These are phyloP conservation scores for Aptenodytes forsteri DNA, from an alignment of 2,113 vertebrate genomes.

Conservation along the genomic window DNA sequence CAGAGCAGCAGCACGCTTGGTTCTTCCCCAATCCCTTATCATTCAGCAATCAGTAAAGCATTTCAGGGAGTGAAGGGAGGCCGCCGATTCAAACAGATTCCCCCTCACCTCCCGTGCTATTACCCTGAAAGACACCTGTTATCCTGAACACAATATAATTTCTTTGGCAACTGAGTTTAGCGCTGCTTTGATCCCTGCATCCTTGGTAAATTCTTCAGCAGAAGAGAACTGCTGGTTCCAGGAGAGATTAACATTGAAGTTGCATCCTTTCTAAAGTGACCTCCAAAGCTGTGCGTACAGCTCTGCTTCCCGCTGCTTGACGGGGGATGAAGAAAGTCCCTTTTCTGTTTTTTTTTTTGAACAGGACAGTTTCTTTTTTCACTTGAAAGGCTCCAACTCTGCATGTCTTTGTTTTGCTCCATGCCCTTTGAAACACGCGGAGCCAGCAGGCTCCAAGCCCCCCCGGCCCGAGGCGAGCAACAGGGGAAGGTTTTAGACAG, in stretches of 20 bases:
- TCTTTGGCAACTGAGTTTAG: background rate
- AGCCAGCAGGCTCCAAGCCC: background rate
- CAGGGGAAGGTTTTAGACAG: background rate
- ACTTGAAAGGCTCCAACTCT: background rate
- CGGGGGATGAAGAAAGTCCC: background rate
- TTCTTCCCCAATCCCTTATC: background rate
- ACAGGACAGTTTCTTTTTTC: background rate
- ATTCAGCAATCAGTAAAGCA: background rate
- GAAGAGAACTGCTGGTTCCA: background rate
- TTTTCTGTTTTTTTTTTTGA: background rate
- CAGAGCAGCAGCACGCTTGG: background rate
- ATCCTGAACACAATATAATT: background rate
- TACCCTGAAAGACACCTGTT: background rate
- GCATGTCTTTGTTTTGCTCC: background rate
- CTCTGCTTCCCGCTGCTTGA: background rate
- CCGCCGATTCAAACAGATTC: background rate
- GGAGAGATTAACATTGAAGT: background rate
- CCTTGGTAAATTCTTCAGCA: background rate
- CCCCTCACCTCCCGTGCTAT: background rate
- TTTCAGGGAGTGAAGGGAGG: background rate
- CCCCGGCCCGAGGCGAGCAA: background rate
- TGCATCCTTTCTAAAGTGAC: background rate
- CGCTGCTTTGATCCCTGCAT: background rate
- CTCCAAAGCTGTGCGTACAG: background rate
- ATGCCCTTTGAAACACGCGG: background rate